Conservation (phyloP, 2,113 vertebrate species). For the Budorcas taxicolor region DNA sequence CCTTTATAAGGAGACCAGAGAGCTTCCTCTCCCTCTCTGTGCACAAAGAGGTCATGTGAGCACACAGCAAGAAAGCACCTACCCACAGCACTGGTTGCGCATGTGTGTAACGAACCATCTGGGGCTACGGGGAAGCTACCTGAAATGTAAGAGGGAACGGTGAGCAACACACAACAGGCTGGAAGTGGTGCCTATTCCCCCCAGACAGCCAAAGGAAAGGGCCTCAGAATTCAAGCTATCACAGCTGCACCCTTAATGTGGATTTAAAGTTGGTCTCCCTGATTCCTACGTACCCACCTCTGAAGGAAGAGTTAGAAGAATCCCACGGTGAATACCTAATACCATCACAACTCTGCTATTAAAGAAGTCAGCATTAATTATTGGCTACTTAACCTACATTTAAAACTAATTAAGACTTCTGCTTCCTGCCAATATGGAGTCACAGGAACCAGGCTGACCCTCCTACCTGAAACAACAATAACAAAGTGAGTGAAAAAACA, state of each 20-base stretch:
- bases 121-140: background rate
- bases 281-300: background rate
- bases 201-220: background rate
- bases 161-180: background rate
- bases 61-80: background rate
- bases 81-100: fast-evolving
- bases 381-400: background rate
- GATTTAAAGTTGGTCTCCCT: background rate
- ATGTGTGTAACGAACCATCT: background rate
- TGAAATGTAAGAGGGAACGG: background rate
- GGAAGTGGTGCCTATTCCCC: background rate
- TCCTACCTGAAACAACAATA: background rate
- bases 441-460: background rate
- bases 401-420: constrained; percentile 20
- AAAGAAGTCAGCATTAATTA: background rate
- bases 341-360: background rate
- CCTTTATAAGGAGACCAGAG: no score
- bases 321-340: background rate
- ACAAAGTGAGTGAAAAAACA: background rate
- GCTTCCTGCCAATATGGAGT: background rate
- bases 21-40: background rate
- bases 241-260: background rate
- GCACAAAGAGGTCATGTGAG: background rate
- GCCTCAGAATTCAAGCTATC: background rate
- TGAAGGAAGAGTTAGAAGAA: background rate